These are phyloP conservation scores for Chondrosia reniformis DNA, from an alignment of 37 sponge, comb jelly and placozoan genomes.

Conservation along the genomic window DNA sequence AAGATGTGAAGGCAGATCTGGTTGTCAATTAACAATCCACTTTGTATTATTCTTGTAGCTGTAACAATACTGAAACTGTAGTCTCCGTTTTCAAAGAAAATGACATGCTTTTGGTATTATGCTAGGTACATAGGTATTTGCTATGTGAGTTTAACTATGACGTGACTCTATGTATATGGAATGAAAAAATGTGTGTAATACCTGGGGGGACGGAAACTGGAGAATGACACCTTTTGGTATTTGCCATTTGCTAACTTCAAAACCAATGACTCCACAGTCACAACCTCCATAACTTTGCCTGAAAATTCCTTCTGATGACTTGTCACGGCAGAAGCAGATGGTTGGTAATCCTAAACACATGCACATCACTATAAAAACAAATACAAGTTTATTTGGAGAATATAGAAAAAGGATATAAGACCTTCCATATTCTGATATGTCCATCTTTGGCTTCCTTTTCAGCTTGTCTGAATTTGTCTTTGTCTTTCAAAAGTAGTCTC, in stretches of 20 bases:
- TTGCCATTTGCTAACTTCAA: constrained; percentile 50
- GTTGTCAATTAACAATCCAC: too few relatives aligned
- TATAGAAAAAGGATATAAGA: too few relatives aligned
- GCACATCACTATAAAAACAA: not conserved
- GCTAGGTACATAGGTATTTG: too few relatives aligned
- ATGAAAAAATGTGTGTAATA: not conserved
- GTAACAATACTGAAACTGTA: too few relatives aligned
- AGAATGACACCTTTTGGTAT: constrained; percentile 87
- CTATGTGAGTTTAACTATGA: too few relatives aligned
- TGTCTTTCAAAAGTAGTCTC: constrained; percentile 64
- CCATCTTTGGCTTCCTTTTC: constrained; percentile 81
- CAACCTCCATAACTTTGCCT: constrained; percentile 81
- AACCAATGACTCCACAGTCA: constrained; percentile 83
- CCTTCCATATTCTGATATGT: constrained; percentile 74
- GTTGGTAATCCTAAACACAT: constrained; percentile 1
- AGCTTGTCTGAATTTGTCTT: constrained; percentile 76
- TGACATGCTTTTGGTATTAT: too few relatives aligned
- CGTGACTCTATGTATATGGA: too few relatives aligned
- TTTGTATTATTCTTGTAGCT: too few relatives aligned
- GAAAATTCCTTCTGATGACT: constrained; percentile 2
- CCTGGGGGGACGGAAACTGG: constrained; percentile 89
- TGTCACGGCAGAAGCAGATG: not conserved
- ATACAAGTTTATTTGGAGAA: not conserved
- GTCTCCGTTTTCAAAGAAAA: too few relatives aligned
- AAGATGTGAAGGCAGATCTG: too few relatives aligned